Conservation (phyloP, 2,888 invertebrate species). For the Lathronympha strigana region DNA sequence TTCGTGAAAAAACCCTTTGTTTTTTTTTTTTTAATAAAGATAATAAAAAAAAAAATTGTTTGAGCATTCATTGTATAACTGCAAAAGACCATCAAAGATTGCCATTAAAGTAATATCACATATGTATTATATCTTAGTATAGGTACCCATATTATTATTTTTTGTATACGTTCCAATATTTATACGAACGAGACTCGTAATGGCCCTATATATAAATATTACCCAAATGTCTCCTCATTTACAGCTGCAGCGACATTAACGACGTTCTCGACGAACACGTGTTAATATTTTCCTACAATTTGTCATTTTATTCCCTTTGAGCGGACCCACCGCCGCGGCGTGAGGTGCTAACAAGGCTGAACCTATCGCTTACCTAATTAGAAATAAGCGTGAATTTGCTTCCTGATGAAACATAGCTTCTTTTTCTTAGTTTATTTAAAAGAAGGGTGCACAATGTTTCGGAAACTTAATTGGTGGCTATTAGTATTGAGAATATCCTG, state of each 20-base stretch:
- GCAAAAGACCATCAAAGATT: no score
- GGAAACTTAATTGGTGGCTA: no score
- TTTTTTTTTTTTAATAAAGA: no score
- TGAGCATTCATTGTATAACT: no score
- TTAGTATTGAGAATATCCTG: no score
- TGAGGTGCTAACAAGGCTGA: conserved; percentile 28
- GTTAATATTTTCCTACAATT: conserved; percentile 39
- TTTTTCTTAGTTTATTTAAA: not conserved
- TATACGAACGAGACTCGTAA: conserved; percentile 8
- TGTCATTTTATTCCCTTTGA: conserved; percentile 40
- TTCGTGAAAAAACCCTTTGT: no score
- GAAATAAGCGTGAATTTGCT: conserved; percentile 4
- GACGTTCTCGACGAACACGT: conserved; percentile 28
- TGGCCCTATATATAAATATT: conserved; percentile 33
- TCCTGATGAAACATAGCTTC: not conserved
- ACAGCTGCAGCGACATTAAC: conserved; percentile 28
- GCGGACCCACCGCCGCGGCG: conserved; percentile 32
- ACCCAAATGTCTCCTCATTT: conserved; percentile 26
- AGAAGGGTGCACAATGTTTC: no score
- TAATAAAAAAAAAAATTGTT: no score
- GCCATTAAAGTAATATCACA: no score
- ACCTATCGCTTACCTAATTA: conserved; percentile 29
- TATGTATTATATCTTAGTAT: no score
- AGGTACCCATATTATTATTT: not conserved
- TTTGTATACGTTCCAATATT: not conserved